These are phyloP conservation scores for Meliscaeva auricollis DNA, from an alignment of 2,888 invertebrate genomes.

Conservation along the genomic window DNA sequence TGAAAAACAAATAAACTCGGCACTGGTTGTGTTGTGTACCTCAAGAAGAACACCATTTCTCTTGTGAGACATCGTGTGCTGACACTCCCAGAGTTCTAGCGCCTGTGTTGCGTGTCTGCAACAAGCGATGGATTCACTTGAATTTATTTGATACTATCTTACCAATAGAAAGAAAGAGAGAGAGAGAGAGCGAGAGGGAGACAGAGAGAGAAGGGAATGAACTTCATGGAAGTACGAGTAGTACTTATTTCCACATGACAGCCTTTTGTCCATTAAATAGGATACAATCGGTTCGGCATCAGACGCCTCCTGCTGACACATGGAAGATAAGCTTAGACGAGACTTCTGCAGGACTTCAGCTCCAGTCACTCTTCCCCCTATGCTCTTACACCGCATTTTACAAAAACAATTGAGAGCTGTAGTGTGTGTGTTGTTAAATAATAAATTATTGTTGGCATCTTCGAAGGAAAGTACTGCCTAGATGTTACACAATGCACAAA, in stretches of 20 bases:
- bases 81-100: slow-evolving; percentile 43
- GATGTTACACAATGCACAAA: slow-evolving; percentile 31
- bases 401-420: slow-evolving; percentile 9
- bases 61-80: slow-evolving; percentile 45
- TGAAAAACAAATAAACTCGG: slow-evolving; percentile 62
- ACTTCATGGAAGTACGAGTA: slow-evolving; percentile 1
- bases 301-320: slow-evolving; percentile 50
- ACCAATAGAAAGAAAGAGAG: background rate
- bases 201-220: too few relatives aligned
- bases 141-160: slow-evolving; percentile 65
- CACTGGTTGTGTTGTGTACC: slow-evolving; percentile 35
- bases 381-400: background rate
- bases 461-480: slow-evolving; percentile 39
- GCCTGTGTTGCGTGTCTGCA: slow-evolving; percentile 62
- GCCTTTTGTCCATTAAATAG: slow-evolving; percentile 62
- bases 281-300: slow-evolving; percentile 42
- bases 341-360: slow-evolving; percentile 32
- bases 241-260: slow-evolving; percentile 55
- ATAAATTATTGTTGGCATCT: slow-evolving; percentile 60
- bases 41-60: slow-evolving; percentile 48
- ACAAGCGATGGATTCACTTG: slow-evolving; percentile 56
- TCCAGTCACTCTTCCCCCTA: slow-evolving; percentile 2
- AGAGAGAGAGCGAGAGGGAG: background rate
- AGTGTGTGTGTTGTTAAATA: slow-evolving; percentile 53
- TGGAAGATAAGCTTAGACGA: slow-evolving; percentile 52